phyloP scores from a whole-genome alignment of 2,888 invertebrate genomes.

The Lycocerus yunnanus region DNA sequence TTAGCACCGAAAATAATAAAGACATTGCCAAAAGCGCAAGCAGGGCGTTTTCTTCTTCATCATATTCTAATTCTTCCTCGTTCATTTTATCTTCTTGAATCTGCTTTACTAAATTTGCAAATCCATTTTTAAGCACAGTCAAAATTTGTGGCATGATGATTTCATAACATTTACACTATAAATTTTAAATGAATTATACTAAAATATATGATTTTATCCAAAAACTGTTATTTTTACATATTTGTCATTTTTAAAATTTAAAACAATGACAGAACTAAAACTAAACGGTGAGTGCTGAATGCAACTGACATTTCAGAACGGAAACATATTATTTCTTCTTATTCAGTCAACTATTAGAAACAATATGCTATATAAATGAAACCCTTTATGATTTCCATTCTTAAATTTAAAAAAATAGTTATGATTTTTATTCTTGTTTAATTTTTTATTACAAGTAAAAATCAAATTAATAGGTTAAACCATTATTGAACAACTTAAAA shows the following conservation, averaged over 20 bases:
- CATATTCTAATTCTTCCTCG: conserved; percentile 7
- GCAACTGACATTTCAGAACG: no score
- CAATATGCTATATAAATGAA: no score
- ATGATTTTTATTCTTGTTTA: background rate
- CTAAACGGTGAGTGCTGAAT: no score
- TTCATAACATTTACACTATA: background rate
- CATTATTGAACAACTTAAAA: background rate
- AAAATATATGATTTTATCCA: background rate
- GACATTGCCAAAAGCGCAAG: conserved; percentile 39
- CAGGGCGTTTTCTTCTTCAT: conserved; percentile 41
- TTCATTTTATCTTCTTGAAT: conserved; percentile 14
- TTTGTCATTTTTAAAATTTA: background rate
- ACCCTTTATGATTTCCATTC: no score
- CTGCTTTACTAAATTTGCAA: background rate
- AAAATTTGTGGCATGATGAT: background rate
- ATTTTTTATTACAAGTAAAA: background rate
- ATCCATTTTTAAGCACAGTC: background rate
- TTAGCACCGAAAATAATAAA: conserved; percentile 38
- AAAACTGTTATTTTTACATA: background rate
- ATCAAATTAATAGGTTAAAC: background rate
- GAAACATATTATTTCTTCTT: no score
- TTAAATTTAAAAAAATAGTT: no score
- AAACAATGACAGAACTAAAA: no score
- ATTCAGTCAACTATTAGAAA: no score
- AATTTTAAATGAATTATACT: background rate